These are phyloP conservation scores for Drosophila quadrilineata DNA, from an alignment of 1,140 invertebrate genomes.

Conservation along the genomic window DNA sequence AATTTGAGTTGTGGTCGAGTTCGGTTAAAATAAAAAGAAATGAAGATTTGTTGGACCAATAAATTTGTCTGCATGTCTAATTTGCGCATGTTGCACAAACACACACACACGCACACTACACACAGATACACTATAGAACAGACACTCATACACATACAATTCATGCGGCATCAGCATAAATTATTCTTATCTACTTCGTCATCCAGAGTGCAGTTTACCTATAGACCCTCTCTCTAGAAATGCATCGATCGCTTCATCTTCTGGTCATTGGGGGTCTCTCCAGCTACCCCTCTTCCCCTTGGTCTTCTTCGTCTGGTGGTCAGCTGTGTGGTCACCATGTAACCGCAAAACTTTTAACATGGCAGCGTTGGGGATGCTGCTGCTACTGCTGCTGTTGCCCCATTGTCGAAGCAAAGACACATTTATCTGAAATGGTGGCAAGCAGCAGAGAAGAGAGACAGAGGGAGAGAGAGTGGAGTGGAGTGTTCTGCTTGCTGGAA, in stretches of 20 bases:
- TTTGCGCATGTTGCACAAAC: slow-evolving; percentile 61
- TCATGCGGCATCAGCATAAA: slow-evolving; percentile 68
- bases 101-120: slow-evolving; percentile 24
- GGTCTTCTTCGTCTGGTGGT: too few species aligned
- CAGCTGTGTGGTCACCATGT: slow-evolving; percentile 67
- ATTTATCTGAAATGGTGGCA: slow-evolving; percentile 67
- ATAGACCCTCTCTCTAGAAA: too few species aligned
- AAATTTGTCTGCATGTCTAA: slow-evolving; percentile 78
- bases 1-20: neutral
- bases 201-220: slow-evolving; percentile 72
- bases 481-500: slow-evolving; percentile 15
- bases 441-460: too few species aligned
- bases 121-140: too few species aligned
- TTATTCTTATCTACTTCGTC: slow-evolving; percentile 75
- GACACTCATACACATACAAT: too few species aligned
- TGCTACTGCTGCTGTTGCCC: slow-evolving; percentile 10
- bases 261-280: too few species aligned
- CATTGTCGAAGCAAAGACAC: slow-evolving; percentile 72
- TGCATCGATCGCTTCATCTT: too few species aligned
- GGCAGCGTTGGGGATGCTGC: slow-evolving; percentile 19
- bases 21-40: slow-evolving; percentile 35
- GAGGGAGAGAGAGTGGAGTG: too few species aligned
- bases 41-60: slow-evolving; percentile 73
- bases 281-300: too few species aligned
- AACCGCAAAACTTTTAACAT: slow-evolving; percentile 62